Percentiles rank a stretch among this genome's conserved stretches.
Evolutionary conservation across 1,140 invertebrate species (phyloP).

Genomic region (Cepaea nemoralis): DNA sequence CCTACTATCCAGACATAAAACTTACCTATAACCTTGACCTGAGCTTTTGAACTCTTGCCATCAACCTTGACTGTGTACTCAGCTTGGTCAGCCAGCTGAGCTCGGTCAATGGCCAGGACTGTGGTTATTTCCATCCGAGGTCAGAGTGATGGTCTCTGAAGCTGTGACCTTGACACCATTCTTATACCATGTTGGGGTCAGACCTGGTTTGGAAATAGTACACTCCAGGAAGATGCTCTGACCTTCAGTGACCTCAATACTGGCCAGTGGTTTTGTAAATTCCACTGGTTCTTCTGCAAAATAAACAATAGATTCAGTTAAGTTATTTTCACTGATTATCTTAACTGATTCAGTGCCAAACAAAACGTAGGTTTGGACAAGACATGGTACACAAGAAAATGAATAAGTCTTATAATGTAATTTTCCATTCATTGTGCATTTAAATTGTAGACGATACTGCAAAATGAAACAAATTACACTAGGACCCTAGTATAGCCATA

Average conservation of each 20-base stretch:
- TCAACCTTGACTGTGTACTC: conserved; percentile 61
- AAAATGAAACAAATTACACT: too few relatives aligned
- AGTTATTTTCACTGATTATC: too few relatives aligned
- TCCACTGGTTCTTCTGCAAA: conserved; percentile 60
- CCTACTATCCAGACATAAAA: not conserved
- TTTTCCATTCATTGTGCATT: too few relatives aligned
- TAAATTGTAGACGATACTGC: too few relatives aligned
- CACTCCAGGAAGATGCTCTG: conserved; percentile 62
- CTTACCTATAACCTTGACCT: conserved; percentile 61
- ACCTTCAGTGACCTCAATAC: conserved; percentile 53
- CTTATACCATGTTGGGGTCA: conserved; percentile 86
- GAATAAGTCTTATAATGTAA: too few relatives aligned
- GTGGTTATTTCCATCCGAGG: conserved; percentile 81
- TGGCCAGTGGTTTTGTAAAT: conserved; percentile 59
- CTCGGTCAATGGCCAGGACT: conserved; percentile 85
- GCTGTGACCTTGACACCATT: conserved; percentile 76
- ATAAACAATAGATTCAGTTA: too few relatives aligned
- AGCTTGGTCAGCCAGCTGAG: conserved; percentile 71
- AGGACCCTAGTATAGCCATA: too few relatives aligned
- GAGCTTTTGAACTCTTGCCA: conserved; percentile 57
- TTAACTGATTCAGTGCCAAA: too few relatives aligned
- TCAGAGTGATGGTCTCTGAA: conserved; percentile 88
- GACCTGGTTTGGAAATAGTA: conserved; percentile 81
- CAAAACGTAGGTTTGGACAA: too few relatives aligned
- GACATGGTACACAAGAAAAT: too few relatives aligned